Evolutionary conservation across 2,113 vertebrate species (phyloP).

Genomic region (Numida meleagris): DNA sequence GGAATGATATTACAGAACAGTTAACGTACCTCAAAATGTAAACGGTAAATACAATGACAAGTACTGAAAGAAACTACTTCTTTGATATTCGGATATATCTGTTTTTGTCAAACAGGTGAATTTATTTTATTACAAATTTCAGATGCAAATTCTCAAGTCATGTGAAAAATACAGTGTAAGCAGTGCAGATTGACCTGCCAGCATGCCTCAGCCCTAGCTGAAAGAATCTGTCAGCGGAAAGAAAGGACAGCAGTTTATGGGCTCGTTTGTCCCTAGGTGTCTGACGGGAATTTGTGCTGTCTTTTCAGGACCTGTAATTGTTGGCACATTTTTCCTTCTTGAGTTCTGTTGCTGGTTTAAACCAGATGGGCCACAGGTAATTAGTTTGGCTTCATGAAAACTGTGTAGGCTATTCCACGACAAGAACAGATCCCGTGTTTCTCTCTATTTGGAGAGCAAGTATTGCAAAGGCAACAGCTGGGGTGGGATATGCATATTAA

Average conservation of each 20-base stretch:
- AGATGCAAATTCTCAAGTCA: neutral
- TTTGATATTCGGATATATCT: neutral
- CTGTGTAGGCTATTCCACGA: neutral
- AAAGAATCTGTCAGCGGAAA: neutral
- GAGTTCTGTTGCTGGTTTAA: conserved; percentile 23
- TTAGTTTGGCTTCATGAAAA: conserved; percentile 40
- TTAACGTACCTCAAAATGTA: neutral
- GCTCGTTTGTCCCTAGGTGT: neutral
- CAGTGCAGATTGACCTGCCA: neutral
- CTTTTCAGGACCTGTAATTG: neutral
- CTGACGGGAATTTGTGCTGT: neutral
- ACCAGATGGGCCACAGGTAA: conserved; percentile 50
- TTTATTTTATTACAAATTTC: neutral
- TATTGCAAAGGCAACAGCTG: conserved; percentile 25
- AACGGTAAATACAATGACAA: neutral
- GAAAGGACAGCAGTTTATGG: neutral
- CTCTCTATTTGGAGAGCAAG: neutral
- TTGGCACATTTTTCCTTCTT: conserved; percentile 16
- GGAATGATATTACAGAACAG: neutral
- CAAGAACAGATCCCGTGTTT: neutral
- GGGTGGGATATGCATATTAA: neutral
- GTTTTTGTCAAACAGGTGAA: neutral
- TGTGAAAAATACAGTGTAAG: neutral
- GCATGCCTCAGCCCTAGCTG: neutral
- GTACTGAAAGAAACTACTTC: neutral